Evolutionary conservation across 1,140 invertebrate species (phyloP).

Genomic region (Brachionus asplanchnoidis): DNA sequence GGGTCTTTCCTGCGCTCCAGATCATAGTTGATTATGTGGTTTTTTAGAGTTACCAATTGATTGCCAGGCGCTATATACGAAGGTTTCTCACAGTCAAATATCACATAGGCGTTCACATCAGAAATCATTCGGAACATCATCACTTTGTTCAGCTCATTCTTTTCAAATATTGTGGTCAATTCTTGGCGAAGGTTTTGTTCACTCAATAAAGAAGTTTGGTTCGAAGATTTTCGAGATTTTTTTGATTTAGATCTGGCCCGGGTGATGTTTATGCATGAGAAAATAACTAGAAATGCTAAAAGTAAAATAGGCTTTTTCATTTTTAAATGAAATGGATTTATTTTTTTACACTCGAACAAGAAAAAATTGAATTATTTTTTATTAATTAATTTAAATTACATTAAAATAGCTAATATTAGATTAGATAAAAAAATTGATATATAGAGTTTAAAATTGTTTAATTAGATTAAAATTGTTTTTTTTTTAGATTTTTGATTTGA

Average conservation of each 20-base stretch:
- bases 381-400: not conserved
- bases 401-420: not conserved
- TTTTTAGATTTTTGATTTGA: no score
- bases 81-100: slow-evolving; percentile 22
- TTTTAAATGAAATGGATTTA: not conserved
- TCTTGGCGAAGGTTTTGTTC: not conserved
- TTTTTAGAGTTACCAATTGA: not conserved
- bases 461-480: not conserved
- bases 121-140: slow-evolving; percentile 6
- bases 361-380: not conserved
- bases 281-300: not conserved
- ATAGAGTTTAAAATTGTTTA: not conserved
- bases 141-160: not conserved
- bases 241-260: not conserved
- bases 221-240: not conserved
- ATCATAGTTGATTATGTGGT: slow-evolving; percentile 32
- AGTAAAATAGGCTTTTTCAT: not conserved
- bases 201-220: not conserved
- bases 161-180: not conserved
- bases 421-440: not conserved
- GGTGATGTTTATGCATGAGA: not conserved
- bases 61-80: not conserved
- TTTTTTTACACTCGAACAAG: not conserved
- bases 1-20: not conserved
- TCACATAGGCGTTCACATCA: not conserved